Evolutionary conservation across 2,888 invertebrate species (phyloP).

Genomic region (Slavum lentiscoides): DNA sequence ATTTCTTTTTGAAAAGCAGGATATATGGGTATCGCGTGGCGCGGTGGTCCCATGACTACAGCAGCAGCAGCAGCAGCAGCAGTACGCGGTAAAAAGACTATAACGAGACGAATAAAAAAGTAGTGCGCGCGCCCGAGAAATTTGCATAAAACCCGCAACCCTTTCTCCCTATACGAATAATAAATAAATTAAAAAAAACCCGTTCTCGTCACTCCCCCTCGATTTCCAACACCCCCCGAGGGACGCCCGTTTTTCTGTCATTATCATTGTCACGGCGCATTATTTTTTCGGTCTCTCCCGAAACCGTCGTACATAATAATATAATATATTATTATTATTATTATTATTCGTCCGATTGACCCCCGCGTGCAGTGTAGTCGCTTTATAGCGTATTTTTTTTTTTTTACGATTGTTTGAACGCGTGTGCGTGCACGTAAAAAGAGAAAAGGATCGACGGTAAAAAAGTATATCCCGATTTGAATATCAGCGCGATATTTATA

Average conservation of each 20-base stretch:
- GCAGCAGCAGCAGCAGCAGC: no score
- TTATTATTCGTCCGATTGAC: conserved; percentile 43
- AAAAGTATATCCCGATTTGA: conserved; percentile 44
- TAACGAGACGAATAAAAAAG: conserved; percentile 15
- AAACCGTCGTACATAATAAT: conserved; percentile 14
- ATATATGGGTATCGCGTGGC: no score
- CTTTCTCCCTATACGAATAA: neutral
- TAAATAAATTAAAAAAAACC: neutral
- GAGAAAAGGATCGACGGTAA: conserved; percentile 31
- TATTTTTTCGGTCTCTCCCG: conserved; percentile 38
- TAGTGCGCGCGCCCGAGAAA: conserved; percentile 9
- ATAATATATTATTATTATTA: conserved; percentile 25
- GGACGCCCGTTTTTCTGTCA: conserved; percentile 17
- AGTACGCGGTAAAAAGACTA: neutral
- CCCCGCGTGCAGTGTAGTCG: neutral
- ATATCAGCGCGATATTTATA: conserved; percentile 41
- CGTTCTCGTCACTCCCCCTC: conserved; percentile 2
- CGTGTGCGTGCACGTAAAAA: neutral
- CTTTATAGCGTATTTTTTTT: conserved; percentile 8
- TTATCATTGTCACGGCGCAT: conserved; percentile 46
- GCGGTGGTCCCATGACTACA: neutral
- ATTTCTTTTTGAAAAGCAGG: no score
- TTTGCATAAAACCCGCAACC: conserved; percentile 49
- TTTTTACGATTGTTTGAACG: conserved; percentile 28
- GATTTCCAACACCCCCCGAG: neutral